A percentile compares a stretch with the other conserved stretches of the same genome.
phyloP scores from a whole-genome alignment of 2,888 invertebrate species.

The Pinctada fucata region DNA sequence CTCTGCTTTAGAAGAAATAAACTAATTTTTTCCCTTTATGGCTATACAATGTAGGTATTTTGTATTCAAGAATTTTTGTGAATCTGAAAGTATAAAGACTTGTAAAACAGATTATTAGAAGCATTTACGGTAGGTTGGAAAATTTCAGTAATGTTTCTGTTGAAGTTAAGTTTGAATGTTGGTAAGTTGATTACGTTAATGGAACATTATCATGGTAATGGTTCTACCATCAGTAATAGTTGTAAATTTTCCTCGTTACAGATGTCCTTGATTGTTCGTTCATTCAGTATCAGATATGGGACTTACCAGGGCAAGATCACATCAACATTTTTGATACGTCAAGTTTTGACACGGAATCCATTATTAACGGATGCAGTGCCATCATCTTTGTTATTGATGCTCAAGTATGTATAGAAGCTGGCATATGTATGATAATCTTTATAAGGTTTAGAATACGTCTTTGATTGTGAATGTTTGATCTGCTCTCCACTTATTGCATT shows the following conservation, averaged over 20 bases:
- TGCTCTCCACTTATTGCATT: neutral
- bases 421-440: neutral
- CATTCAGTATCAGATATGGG: slow-evolving; percentile 99
- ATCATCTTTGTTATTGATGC: slow-evolving; percentile 99
- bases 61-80: too few relatives aligned
- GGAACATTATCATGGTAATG: too few relatives aligned
- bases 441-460: neutral
- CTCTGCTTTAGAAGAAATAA: too few relatives aligned
- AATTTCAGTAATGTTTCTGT: too few relatives aligned
- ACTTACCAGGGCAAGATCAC: slow-evolving; percentile 99
- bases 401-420: slow-evolving; percentile 77
- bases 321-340: slow-evolving; percentile 96
- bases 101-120: too few relatives aligned
- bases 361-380: slow-evolving; percentile 98
- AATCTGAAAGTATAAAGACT: too few relatives aligned
- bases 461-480: neutral
- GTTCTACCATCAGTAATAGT: too few relatives aligned
- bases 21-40: too few relatives aligned
- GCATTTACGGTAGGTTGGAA: too few relatives aligned
- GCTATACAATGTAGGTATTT: too few relatives aligned
- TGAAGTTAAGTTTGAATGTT: too few relatives aligned
- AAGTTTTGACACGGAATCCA: slow-evolving; percentile 95
- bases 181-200: too few relatives aligned
- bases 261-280: slow-evolving; percentile 98
- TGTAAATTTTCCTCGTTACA: slow-evolving; percentile 62